Conservation (phyloP, 2,888 invertebrate species). For the Cephus sareptanus region DNA sequence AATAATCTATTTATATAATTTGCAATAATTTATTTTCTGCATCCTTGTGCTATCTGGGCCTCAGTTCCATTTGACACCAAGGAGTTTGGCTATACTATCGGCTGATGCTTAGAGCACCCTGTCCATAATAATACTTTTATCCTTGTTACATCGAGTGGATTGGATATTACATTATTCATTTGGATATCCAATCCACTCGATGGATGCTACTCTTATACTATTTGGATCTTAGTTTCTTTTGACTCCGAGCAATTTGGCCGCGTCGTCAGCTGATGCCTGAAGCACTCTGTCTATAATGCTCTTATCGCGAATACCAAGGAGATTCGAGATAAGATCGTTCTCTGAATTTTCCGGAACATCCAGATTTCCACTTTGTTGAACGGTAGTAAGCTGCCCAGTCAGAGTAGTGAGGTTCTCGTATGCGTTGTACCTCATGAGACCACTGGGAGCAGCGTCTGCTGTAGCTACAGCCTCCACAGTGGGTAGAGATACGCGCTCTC, state of each 20-base stretch:
- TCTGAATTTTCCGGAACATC: conserved; percentile 70
- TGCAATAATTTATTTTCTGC: background rate
- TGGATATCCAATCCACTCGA: conserved; percentile 62
- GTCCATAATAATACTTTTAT: conserved; percentile 82
- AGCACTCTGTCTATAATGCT: conserved; percentile 87
- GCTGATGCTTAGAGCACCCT: conserved; percentile 84
- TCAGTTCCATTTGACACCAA: conserved; percentile 80
- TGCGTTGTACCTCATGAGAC: conserved; percentile 49
- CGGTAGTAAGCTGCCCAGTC: conserved; percentile 45
- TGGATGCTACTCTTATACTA: background rate
- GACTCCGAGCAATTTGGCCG: conserved; percentile 88
- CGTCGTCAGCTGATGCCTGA: conserved; percentile 83
- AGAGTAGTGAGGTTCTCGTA: conserved; percentile 58
- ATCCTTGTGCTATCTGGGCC: conserved; percentile 12
- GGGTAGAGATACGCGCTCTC: conserved; percentile 54
- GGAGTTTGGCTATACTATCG: conserved; percentile 86
- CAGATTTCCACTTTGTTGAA: conserved; percentile 26
- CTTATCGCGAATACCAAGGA: conserved; percentile 88
- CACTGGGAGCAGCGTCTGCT: conserved; percentile 57
- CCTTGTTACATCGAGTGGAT: conserved; percentile 85
- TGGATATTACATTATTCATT: conserved; percentile 84
- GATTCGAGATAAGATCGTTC: conserved; percentile 87
- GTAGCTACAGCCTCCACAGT: conserved; percentile 55
- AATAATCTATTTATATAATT: background rate
- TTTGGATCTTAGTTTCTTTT: conserved; percentile 70